These are phyloP conservation scores for Fragum fragum DNA, from an alignment of 2,888 invertebrate genomes.

Conservation along the genomic window DNA sequence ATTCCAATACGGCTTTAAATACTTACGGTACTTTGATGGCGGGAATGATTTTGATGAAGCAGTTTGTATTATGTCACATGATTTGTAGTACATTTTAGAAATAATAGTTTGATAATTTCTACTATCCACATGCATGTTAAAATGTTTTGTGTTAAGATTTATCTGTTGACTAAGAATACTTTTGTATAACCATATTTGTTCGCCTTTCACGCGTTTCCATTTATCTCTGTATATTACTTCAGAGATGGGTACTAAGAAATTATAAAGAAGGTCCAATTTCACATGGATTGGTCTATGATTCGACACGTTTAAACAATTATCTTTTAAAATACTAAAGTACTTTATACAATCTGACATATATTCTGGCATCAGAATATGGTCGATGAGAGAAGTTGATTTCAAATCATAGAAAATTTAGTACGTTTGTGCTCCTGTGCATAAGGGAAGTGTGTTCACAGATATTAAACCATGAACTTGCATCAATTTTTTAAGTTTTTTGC, in stretches of 20 bases:
- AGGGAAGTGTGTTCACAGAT: conserved; percentile 1
- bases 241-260: too few species aligned
- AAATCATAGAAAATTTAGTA: conserved; percentile 17
- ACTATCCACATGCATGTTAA: neutral
- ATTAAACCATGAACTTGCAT: neutral
- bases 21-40: neutral
- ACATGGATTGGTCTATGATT: conserved; percentile 5
- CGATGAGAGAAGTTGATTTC: neutral
- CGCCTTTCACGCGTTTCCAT: neutral
- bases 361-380: neutral
- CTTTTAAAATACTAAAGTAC: conserved; percentile 1
- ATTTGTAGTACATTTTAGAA: neutral
- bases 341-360: neutral
- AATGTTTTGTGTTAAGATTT: neutral
- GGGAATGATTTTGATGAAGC: neutral
- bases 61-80: too few species aligned
- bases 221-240: neutral
- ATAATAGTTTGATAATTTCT: neutral
- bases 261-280: too few species aligned
- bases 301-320: conserved; percentile 18
- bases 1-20: conserved; percentile 4
- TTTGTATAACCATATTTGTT: neutral
- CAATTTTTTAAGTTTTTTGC: neutral
- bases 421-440: conserved; percentile 8
- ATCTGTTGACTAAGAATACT: neutral